Conservation (phyloP, 2,113 vertebrate genomes). For the Microcebus jonahi region DNA sequence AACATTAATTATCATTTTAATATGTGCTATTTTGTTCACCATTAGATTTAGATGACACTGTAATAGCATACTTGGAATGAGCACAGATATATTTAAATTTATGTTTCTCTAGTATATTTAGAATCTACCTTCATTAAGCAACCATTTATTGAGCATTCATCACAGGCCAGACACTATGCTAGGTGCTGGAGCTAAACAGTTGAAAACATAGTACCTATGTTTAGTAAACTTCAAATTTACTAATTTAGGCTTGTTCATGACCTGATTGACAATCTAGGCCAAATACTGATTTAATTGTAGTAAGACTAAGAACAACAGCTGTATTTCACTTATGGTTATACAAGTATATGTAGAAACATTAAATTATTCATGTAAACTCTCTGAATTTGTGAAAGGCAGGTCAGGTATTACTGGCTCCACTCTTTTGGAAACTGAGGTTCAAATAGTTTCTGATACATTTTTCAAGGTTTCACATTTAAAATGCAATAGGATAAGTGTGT, state of each 20-base stretch:
- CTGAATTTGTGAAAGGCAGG: background rate
- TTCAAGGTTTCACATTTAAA: background rate
- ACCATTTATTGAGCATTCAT: background rate
- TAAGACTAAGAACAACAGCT: background rate
- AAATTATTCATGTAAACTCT: background rate
- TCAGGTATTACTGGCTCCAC: rapidly evolving
- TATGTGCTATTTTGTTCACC: background rate
- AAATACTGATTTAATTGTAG: background rate
- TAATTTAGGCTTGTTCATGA: background rate
- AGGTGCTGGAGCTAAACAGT: background rate
- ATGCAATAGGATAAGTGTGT: background rate
- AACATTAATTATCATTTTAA: slow-evolving; percentile 54
- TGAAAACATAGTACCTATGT: background rate
- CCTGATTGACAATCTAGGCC: background rate
- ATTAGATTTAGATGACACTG: background rate
- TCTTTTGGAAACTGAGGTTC: background rate
- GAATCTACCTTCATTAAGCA: background rate
- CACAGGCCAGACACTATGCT: background rate
- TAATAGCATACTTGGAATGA: slow-evolving; percentile 41
- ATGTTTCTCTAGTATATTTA: background rate
- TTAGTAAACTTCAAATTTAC: background rate
- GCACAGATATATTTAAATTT: slow-evolving; percentile 14
- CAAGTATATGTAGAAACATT: background rate
- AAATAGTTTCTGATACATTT: background rate
- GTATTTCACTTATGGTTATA: background rate